A percentile compares a stretch with the other conserved stretches of the same genome.
These are phyloP conservation scores for Rhopilema esculentum DNA, from an alignment of 30 jellyfish, hydroid and myxozoan species.

Conservation along the genomic window DNA sequence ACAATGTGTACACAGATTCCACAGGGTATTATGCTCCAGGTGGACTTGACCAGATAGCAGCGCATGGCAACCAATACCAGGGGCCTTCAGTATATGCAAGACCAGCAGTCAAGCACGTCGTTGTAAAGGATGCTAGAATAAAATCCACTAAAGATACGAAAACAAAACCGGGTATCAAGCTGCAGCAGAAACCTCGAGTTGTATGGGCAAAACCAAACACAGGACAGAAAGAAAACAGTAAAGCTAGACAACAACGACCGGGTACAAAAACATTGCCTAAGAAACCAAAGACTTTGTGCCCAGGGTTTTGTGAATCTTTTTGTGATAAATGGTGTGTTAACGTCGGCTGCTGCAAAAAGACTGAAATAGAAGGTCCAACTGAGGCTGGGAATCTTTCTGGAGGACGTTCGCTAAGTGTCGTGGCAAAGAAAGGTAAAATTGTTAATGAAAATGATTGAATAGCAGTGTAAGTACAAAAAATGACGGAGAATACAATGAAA, in stretches of 20 bases:
- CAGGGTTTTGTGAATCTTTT: slow-evolving; percentile 69
- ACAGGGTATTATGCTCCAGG: slow-evolving; percentile 34
- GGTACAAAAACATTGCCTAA: slow-evolving; percentile 13
- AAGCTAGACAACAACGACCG: not conserved
- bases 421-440: slow-evolving; percentile 31
- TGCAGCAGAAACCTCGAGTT: slow-evolving; percentile 28
- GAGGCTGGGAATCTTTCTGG: slow-evolving; percentile 9
- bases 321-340: slow-evolving; percentile 89
- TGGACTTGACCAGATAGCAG: slow-evolving; percentile 24
- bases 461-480: too few relatives aligned
- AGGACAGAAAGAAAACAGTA: not conserved
- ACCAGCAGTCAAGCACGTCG: slow-evolving; percentile 49
- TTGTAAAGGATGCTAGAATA: slow-evolving; percentile 20
- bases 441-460: not conserved
- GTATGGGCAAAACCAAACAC: slow-evolving; percentile 38
- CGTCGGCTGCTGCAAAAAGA: slow-evolving; percentile 83
- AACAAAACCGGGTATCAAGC: not conserved
- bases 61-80: not conserved
- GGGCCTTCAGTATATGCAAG: slow-evolving; percentile 10
- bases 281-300: slow-evolving; percentile 58
- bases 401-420: not conserved
- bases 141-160: not conserved
- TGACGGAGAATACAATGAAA: too few relatives aligned
- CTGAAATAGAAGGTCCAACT: slow-evolving; percentile 54
- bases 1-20: slow-evolving; percentile 35